Base-by-base conservation (phyloP, 2,888 invertebrate species). In the Muscina levida region DNA sequence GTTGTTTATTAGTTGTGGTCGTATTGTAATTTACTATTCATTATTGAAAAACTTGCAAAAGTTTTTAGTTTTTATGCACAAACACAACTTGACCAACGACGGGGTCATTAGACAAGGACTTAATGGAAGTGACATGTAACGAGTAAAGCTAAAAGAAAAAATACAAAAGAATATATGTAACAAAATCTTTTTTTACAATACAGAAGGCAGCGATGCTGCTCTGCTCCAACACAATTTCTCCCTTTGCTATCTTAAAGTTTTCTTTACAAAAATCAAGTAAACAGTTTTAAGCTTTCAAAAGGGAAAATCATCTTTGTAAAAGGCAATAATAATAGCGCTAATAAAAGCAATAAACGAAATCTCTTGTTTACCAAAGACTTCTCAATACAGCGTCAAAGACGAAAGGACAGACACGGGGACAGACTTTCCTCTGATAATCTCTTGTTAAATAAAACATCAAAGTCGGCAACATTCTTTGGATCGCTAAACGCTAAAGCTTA, bases 361-460 rank as follows among this genome's bases (percentile, higher is more conserved):
- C 46, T 11, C 57, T 74, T 77, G 77, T 77, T 81, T 72, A 57
- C 72, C 51, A 62, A 53, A 10, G 67, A 66, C 17, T 42, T 51
- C 31, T 48, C 48, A 72, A n/a, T n/a, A n/a, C n/a, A n/a, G n/a
- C n/a, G n/a, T n/a, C n/a, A n/a, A n/a, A n/a, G n/a, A n/a, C n/a
- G n/a, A n/a, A n/a, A n/a, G n/a, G n/a, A n/a, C n/a, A n/a, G n/a
- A n/a, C n/a, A n/a, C n/a, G n/a, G n/a, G n/a, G n/a, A n/a, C n/a
- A n/a, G n/a, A n/a, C n/a, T n/a, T n/a, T n/a, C n/a, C n/a, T n/a
- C 74, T 74, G 74, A 81, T 81, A 81, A 81, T 81, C 81, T 62
- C 26, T 72, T 72, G 74, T 77, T 77, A 77, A 81, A 81, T 81
- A 81, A 81, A 77, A 81, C 81, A 81, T 81, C 81, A 81, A 81